Percentiles rank a stretch among this genome's conserved stretches.
Conservation (phyloP, 2,797 vertebrate species). For the Taeniopygia guttata region DNA sequence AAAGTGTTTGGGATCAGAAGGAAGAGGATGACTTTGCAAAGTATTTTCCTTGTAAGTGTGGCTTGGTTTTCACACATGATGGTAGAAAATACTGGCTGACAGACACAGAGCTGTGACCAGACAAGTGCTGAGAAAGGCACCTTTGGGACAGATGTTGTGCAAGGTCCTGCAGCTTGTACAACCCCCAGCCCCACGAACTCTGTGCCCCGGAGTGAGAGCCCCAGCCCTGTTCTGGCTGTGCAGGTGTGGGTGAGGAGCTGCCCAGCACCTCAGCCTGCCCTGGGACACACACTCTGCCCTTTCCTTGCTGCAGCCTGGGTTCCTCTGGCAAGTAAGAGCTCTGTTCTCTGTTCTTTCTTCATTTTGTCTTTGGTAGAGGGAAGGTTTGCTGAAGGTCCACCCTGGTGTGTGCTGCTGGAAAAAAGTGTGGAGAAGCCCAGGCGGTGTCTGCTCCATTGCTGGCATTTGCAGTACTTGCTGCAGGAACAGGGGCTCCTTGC, state of each 20-base stretch:
- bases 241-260: not conserved
- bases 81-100: not conserved
- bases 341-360: not conserved
- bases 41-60: not conserved
- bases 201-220: not conserved
- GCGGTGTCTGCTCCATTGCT: not conserved
- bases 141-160: not conserved
- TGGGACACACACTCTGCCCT: not conserved
- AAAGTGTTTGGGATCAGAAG: not conserved
- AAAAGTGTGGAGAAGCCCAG: too few relatives aligned
- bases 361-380: not conserved
- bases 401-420: not conserved
- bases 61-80: not conserved
- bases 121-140: not conserved
- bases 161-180: not conserved
- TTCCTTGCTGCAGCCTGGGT: fast-evolving
- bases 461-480: not conserved
- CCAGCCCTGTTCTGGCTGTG: not conserved
- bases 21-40: not conserved
- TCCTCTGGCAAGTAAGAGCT: not conserved
- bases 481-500: not conserved
- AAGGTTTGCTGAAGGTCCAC: not conserved
- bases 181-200: not conserved
- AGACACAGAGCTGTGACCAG: not conserved
- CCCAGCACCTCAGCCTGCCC: not conserved